phyloP scores from a whole-genome alignment of 2,888 invertebrate species.

The Peribatodes rhomboidaria region DNA sequence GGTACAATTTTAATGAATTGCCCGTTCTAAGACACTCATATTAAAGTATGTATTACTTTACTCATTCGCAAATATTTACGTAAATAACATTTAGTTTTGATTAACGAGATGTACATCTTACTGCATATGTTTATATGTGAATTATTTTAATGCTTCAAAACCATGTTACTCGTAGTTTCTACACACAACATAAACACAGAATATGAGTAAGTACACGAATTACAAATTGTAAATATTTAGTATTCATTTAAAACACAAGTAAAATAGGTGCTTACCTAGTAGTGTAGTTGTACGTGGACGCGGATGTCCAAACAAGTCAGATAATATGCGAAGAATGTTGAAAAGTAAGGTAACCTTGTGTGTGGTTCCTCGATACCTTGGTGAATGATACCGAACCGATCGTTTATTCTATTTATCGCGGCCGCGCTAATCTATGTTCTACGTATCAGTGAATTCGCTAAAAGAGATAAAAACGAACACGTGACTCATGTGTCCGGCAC shows the following conservation, averaged over 20 bases:
- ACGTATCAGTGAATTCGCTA: conserved; percentile 46
- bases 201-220: no score
- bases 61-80: no score
- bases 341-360: conserved; percentile 36
- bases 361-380: conserved; percentile 41
- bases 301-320: conserved; percentile 38
- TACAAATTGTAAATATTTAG: not conserved
- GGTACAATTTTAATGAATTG: not conserved
- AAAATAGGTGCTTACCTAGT: conserved; percentile 25
- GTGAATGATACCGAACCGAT: conserved; percentile 50
- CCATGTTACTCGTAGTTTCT: no score
- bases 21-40: not conserved
- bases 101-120: no score
- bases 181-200: no score
- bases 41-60: no score
- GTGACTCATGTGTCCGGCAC: conserved; percentile 35
- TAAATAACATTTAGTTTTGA: no score
- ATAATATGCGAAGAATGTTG: conserved; percentile 28
- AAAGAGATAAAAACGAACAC: conserved; percentile 47
- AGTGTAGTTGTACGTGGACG: conserved; percentile 1
- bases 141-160: no score
- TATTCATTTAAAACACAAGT: not conserved
- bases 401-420: conserved; percentile 56
- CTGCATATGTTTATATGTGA: no score
- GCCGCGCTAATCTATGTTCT: conserved; percentile 39